These are phyloP conservation scores for Leptonema lineaticorne DNA, from an alignment of 1,140 invertebrate genomes.

Conservation along the genomic window DNA sequence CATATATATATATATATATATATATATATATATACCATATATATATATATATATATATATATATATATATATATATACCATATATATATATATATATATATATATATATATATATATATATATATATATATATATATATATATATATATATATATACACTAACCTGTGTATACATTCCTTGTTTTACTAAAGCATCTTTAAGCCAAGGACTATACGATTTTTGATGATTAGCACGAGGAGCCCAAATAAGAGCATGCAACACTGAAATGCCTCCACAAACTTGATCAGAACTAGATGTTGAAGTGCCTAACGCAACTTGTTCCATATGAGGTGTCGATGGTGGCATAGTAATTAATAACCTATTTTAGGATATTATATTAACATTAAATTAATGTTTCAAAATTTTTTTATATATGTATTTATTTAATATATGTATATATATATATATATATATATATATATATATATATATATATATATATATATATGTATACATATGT, in stretches of 20 bases:
- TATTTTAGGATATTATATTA: slow-evolving; percentile 40
- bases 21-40: not conserved
- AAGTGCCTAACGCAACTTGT: slow-evolving; percentile 58
- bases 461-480: not conserved
- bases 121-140: not conserved
- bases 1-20: not conserved
- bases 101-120: no score
- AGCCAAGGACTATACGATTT: slow-evolving; percentile 71
- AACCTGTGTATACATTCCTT: slow-evolving; percentile 79
- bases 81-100: no score
- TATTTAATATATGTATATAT: no score
- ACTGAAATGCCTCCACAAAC: slow-evolving; percentile 60
- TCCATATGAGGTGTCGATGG: slow-evolving; percentile 87
- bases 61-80: slow-evolving; percentile 42
- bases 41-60: not conserved
- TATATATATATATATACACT: not conserved
- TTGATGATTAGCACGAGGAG: slow-evolving; percentile 69
- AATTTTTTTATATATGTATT: no score
- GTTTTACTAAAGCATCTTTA: slow-evolving; percentile 83
- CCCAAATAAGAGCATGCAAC: slow-evolving; percentile 59
- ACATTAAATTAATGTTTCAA: not conserved
- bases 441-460: no score
- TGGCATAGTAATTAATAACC: slow-evolving; percentile 63
- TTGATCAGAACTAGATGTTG: slow-evolving; percentile 60
- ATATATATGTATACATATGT: no score